Evolutionary conservation across 2,797 vertebrate genomes (phyloP).

Genomic region (Leontocebus nigricollis): DNA sequence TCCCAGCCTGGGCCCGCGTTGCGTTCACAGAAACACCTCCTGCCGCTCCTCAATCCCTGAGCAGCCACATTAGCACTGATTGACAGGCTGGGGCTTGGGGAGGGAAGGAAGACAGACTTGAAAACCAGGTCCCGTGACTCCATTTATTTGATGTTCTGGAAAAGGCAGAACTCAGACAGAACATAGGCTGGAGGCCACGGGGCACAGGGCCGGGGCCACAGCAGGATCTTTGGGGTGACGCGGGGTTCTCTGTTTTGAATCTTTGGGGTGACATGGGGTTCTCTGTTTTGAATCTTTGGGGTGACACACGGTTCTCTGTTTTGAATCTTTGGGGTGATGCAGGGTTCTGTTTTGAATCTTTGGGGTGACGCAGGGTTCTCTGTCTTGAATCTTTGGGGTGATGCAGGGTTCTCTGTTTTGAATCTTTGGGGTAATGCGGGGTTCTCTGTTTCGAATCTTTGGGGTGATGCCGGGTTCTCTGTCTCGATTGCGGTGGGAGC

Average conservation of each 20-base stretch:
- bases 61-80: background rate
- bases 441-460: rapidly evolving
- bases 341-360: too few species aligned
- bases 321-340: background rate
- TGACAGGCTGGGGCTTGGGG: background rate
- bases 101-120: background rate
- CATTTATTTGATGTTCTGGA: background rate
- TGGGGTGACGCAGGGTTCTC: too few species aligned
- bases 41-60: background rate
- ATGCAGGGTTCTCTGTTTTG: too few species aligned
- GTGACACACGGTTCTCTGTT: too few species aligned
- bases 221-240: too few species aligned
- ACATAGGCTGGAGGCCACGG: rapidly evolving
- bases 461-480: background rate
- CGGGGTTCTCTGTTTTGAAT: too few species aligned
- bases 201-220: rapidly evolving
- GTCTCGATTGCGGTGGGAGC: rapidly evolving
- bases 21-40: background rate
- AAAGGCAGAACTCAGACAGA: background rate
- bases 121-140: background rate
- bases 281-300: too few species aligned
- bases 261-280: too few species aligned
- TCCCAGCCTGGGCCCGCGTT: background rate
- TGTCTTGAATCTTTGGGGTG: too few species aligned
- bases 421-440: background rate